Conservation (phyloP, 2,888 invertebrate species). For the Tiliacea citrago region DNA sequence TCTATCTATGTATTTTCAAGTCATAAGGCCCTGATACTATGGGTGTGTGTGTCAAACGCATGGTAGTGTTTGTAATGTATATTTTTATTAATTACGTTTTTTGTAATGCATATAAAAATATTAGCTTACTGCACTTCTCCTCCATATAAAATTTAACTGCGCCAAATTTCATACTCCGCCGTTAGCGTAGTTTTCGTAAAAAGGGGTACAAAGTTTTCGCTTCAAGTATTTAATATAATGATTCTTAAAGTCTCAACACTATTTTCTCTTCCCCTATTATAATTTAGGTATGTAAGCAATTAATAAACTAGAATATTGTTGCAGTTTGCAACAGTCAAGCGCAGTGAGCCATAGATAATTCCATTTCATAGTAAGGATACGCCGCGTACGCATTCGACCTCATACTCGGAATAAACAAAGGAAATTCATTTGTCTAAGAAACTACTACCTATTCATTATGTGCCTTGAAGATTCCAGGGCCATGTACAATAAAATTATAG, state of each 20-base stretch:
- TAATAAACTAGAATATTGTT: not conserved
- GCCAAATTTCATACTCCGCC: too few relatives aligned
- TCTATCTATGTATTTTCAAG: too few relatives aligned
- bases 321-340: not conserved
- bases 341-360: slow-evolving; percentile 6
- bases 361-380: slow-evolving; percentile 1
- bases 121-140: too few relatives aligned
- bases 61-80: too few relatives aligned
- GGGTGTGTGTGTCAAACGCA: too few relatives aligned
- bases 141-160: too few relatives aligned
- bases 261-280: not conserved
- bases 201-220: too few relatives aligned
- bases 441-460: slow-evolving; percentile 9
- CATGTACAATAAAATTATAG: not conserved
- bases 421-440: slow-evolving; percentile 37
- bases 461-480: slow-evolving; percentile 35
- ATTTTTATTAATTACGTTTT: too few relatives aligned
- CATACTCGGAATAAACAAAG: slow-evolving; percentile 31
- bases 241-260: not conserved
- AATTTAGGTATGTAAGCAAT: not conserved
- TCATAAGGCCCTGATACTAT: too few relatives aligned
- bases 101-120: too few relatives aligned
- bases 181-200: too few relatives aligned
- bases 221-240: not conserved
- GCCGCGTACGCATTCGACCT: not conserved